Conservation (phyloP, 2,888 invertebrate species). For the Agriopis leucophaearia region DNA sequence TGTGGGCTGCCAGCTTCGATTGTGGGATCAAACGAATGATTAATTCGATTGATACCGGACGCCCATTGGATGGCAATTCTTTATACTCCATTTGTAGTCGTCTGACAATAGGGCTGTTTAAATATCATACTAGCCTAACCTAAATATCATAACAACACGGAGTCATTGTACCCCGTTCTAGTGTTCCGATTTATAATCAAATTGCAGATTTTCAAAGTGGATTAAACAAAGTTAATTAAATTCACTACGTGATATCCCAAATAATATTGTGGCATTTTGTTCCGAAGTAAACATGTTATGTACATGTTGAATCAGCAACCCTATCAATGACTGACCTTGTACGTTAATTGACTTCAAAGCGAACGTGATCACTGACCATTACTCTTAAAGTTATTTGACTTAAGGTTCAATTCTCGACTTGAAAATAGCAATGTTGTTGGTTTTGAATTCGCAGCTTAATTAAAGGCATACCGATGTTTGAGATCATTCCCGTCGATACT, state of each 20-base stretch:
- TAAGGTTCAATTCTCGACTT: slow-evolving; percentile 7
- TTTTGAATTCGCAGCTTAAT: slow-evolving; percentile 5
- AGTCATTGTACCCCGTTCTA: no score
- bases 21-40: slow-evolving; percentile 24
- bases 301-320: slow-evolving; percentile 8
- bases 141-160: neutral
- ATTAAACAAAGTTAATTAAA: no score
- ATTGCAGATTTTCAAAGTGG: neutral
- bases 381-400: neutral
- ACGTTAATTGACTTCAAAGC: slow-evolving; percentile 19
- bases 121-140: neutral
- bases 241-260: no score
- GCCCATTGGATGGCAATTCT: slow-evolving; percentile 22
- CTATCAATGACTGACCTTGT: slow-evolving; percentile 13
- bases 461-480: slow-evolving; percentile 5
- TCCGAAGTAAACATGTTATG: neutral
- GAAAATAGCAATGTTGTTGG: neutral
- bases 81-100: slow-evolving; percentile 12
- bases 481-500: neutral
- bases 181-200: no score
- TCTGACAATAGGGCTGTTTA: slow-evolving; percentile 14
- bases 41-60: slow-evolving; percentile 26
- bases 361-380: slow-evolving; percentile 4
- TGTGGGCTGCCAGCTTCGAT: slow-evolving; percentile 27
- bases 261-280: neutral